phyloP scores from a whole-genome alignment of 2,888 invertebrate genomes.

The Eutolmus rufibarbis region DNA sequence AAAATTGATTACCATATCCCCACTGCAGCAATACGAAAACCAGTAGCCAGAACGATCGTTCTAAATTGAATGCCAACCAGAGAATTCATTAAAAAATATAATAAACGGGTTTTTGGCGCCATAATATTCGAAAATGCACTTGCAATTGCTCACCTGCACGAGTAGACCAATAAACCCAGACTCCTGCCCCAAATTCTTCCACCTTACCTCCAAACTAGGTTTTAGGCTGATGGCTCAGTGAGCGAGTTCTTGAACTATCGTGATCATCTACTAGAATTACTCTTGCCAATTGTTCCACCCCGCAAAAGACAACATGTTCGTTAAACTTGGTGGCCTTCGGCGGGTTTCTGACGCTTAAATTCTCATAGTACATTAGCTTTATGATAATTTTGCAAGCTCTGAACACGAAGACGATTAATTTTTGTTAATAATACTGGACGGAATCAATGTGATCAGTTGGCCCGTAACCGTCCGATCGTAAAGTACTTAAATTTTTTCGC shows the following conservation, averaged over 20 bases:
- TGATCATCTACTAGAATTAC: neutral
- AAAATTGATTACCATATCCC: too few relatives aligned
- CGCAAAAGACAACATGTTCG: neutral
- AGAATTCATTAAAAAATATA: neutral
- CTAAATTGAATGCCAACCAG: neutral
- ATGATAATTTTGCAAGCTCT: neutral
- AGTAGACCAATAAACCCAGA: neutral
- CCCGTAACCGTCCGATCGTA: neutral
- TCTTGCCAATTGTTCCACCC: neutral
- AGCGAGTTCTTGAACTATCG: neutral
- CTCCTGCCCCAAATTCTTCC: neutral
- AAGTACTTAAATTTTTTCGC: neutral
- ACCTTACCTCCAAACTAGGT: neutral
- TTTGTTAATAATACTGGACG: conserved; percentile 9
- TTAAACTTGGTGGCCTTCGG: conserved; percentile 6
- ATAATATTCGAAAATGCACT: neutral
- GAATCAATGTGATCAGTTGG: neutral
- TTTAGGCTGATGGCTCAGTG: neutral
- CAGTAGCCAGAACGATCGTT: neutral
- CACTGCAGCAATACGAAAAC: neutral
- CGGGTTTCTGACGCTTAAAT: conserved; percentile 2
- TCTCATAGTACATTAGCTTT: neutral
- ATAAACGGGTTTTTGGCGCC: neutral
- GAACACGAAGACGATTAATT: neutral
- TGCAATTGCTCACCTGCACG: neutral